phyloP scores from a whole-genome alignment of 2,888 invertebrate species.

The Homarus gammarus region DNA sequence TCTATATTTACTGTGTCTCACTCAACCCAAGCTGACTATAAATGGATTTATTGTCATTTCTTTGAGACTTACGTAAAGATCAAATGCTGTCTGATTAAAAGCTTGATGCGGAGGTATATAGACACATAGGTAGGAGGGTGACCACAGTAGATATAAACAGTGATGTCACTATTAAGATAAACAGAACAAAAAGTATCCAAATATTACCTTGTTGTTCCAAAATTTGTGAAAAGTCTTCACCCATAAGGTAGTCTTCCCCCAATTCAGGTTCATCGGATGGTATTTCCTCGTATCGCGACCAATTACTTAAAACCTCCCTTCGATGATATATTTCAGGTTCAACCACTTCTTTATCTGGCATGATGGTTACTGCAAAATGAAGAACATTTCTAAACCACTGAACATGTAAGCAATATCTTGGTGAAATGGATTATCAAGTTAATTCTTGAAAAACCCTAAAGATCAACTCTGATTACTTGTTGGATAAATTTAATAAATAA shows the following conservation, averaged over 20 bases:
- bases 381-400: too few relatives aligned
- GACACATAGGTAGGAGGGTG: not conserved
- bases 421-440: too few relatives aligned
- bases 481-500: too few relatives aligned
- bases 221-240: slow-evolving; percentile 71
- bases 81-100: not conserved
- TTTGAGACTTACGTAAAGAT: too few relatives aligned
- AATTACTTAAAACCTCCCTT: slow-evolving; percentile 69
- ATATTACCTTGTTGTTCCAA: slow-evolving; percentile 62
- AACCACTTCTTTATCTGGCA: slow-evolving; percentile 61
- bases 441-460: too few relatives aligned
- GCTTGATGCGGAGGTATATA: not conserved
- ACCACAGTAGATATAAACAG: not conserved
- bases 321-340: slow-evolving; percentile 68
- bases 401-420: too few relatives aligned
- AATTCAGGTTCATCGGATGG: slow-evolving; percentile 62
- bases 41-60: too few relatives aligned
- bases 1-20: too few relatives aligned
- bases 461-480: too few relatives aligned
- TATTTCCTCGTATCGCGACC: slow-evolving; percentile 72
- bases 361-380: slow-evolving; percentile 65
- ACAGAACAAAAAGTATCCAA: not conserved
- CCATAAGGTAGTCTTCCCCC: slow-evolving; percentile 74
- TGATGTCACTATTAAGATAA: not conserved
- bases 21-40: too few relatives aligned